Evolutionary conservation across 2,113 vertebrate species (phyloP), one percentile per base, ranked within the genome.

Genomic region (Anhinga anhinga): DNA sequence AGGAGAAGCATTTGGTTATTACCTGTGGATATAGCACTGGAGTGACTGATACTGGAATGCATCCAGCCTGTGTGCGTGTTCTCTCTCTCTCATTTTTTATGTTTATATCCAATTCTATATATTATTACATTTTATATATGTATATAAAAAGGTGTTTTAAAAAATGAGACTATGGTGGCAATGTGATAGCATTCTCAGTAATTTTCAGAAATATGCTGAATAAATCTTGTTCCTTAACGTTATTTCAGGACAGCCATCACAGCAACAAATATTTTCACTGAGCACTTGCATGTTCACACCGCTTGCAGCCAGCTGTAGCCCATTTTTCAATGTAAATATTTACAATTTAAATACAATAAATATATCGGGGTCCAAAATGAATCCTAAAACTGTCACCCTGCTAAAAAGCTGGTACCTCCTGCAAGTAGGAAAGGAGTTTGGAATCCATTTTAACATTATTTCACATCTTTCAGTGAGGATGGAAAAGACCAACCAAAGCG

Each of bases 61-160:
- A 21, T n/a, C 6, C 58, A 62, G 34, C 1, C 0, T 32, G 23
- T 30, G 23, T 19, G 17, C 2, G 0, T 52, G n/a, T 71, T 40
- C 25, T 56, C 62, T 50, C 15, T 27, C 56, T 59, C 56, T n/a
- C 4, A 6, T 40, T 81, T 76, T 44, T 71, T 40, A 10, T 50
- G 25, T 70, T 4, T 50, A 45, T 67, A 40, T 81, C 16, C 29
- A 47, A 7, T 45, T 70, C 26, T 29, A 42, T 26, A 4, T 36
- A 6, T 36, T 40, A n/a, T 7, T 52, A 0, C 17, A 10, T 34
- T 74, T 78, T 74, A 7, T 26, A 7, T 73, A 49, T 49, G 8
- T 50, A 0, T 67, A 9, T n/a, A 3, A 27, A 40, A 40, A 58
- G 4, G 2, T 58, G 3, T 65, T 58, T 86, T 83, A 3, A 72